Base-by-base conservation (phyloP, 2,888 invertebrate genomes). In the Protonemura montana region DNA sequence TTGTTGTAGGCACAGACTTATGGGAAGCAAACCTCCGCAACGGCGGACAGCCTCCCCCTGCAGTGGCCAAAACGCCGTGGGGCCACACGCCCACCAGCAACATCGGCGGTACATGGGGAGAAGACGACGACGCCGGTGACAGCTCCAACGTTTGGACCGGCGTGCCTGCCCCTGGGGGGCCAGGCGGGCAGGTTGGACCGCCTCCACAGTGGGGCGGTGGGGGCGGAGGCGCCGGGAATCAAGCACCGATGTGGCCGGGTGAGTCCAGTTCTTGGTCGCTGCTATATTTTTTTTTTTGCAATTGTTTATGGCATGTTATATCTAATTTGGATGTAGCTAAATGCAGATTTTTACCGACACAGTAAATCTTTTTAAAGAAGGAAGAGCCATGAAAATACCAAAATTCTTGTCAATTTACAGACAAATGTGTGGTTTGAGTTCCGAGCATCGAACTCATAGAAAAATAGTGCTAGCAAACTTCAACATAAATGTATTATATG, bases 81-180 rank as follows among this genome's bases (percentile, higher is more conserved):
- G 97, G 97, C 5, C 97, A 98, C 90, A 98, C 97, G 0, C 97
- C 98, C 0, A 96, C 97, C 0, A 96, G 97, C 13, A 97, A 98
- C 91, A 96, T 97, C 87, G 98, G 98, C 16, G 98, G 98, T 1
- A 98, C 97, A 0, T 98, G 98, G 98, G 98, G 98, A 76, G 98
- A 98, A 91, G 98, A 98, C 89, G 97, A 98, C 89, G 97, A 97
- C 89, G 94, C 94, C 2, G 93, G 94, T 0, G 97, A 97, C 89
- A 95, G 95, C 21, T 95, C 95, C 28, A 97, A 96, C 90, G 97
- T 97, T 86, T 98, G 98, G 98, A 96, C 96, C 25, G 97, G 97
- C 6, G 94, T 94, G 83, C 94, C 95, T 3, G 86, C 86, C 27
- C 86, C 76, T 25, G 92, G 92, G 87, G 92, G 92, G 87, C 84